A percentile compares a stretch with the other conserved stretches of the same genome.
Evolutionary conservation across 2,113 vertebrate species (phyloP).

Genomic region (Lophura nycthemera): DNA sequence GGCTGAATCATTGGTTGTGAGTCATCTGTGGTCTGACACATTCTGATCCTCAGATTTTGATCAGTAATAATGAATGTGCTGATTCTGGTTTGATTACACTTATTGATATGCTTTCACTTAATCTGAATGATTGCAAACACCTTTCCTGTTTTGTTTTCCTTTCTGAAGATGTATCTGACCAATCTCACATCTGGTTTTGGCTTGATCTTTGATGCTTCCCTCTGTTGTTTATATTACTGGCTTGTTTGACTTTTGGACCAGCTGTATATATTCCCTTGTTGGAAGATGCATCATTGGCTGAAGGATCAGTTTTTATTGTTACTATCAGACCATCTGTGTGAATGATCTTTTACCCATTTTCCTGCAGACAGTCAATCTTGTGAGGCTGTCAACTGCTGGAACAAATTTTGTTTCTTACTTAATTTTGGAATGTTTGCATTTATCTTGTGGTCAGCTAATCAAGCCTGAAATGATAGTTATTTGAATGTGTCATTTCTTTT

Average conservation of each 20-base stretch:
- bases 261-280: not conserved
- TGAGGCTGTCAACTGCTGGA: not conserved
- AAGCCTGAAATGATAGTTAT: not conserved
- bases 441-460: constrained; percentile 4
- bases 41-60: not conserved
- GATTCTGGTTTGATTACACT: not conserved
- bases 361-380: not conserved
- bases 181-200: not conserved
- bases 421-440: not conserved
- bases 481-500: not conserved
- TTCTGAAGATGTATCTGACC: not conserved
- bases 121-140: not conserved
- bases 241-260: fast-evolving
- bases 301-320: not conserved
- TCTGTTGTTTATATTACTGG: not conserved
- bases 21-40: not conserved
- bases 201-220: not conserved
- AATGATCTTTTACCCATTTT: constrained; percentile 6
- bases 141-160: not conserved
- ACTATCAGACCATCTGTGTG: not conserved
- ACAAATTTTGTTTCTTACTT: not conserved
- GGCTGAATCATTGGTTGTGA: not conserved
- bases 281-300: not conserved
- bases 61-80: not conserved
- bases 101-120: not conserved